phyloP scores from a whole-genome alignment of 2,797 vertebrate species.

The Chiroxiphia lanceolata region DNA sequence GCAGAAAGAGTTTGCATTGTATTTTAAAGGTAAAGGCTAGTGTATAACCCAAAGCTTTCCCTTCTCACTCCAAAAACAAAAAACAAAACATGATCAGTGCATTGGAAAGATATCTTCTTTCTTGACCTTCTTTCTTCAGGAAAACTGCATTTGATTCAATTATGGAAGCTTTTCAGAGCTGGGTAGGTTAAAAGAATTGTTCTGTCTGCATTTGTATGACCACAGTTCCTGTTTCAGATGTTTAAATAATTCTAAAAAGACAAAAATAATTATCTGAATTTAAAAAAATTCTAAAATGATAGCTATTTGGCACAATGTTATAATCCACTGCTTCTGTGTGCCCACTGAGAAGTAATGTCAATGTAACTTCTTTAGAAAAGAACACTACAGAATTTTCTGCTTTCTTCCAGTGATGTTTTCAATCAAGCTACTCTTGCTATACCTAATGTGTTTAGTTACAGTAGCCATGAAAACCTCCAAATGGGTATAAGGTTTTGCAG shows the following conservation, averaged over 20 bases:
- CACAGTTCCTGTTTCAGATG: background rate
- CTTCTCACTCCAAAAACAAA: background rate
- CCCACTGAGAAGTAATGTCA: background rate
- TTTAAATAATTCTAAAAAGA: background rate
- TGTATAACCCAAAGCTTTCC: background rate
- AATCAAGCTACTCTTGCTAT: background rate
- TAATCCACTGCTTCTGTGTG: background rate
- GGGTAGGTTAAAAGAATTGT: background rate
- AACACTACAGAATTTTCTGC: background rate
- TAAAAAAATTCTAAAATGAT: background rate
- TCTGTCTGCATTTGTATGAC: background rate
- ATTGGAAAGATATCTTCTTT: background rate
- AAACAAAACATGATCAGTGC: background rate
- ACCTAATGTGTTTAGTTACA: conserved; percentile 50
- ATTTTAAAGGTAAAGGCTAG: background rate
- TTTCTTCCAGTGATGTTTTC: conserved; percentile 13
- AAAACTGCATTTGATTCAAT: background rate
- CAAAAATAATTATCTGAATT: background rate
- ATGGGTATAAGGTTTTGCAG: conserved; percentile 23
- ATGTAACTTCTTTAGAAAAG: background rate
- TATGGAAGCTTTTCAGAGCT: background rate
- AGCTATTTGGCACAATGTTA: background rate
- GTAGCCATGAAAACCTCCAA: conserved; percentile 31
- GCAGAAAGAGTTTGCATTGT: background rate
- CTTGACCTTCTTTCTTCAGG: background rate